phyloP scores from a whole-genome alignment of 2,113 vertebrate genomes.

The Eleginops maclovinus region DNA sequence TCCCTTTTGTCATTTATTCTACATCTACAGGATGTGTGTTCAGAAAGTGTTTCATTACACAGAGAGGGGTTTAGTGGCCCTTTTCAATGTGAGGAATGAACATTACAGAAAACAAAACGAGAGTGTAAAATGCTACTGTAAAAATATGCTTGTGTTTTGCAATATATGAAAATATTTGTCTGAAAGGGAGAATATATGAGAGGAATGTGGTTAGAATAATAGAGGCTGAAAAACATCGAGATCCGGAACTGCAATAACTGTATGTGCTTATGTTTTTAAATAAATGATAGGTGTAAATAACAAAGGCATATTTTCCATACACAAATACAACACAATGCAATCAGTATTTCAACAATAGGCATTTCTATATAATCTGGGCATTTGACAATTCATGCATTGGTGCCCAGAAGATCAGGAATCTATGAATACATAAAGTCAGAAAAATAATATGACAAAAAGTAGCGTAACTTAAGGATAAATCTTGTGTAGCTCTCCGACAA shows the following conservation, averaged over 20 bases:
- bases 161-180: constrained; percentile 23
- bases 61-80: constrained; percentile 15
- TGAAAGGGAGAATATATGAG: not conserved
- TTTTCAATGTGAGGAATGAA: constrained; percentile 9
- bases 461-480: constrained; percentile 82
- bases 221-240: constrained; percentile 6
- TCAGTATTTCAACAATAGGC: constrained; percentile 45
- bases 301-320: constrained; percentile 22
- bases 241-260: constrained; percentile 16
- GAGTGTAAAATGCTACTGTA: not conserved
- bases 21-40: constrained; percentile 49
- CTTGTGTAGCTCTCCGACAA: constrained; percentile 85
- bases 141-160: constrained; percentile 8
- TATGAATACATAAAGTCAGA: constrained; percentile 74
- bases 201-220: not conserved
- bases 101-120: constrained; percentile 13
- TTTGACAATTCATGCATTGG: constrained; percentile 68
- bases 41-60: constrained; percentile 33
- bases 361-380: constrained; percentile 61
- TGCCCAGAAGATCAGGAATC: constrained; percentile 74
- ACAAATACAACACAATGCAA: constrained; percentile 46
- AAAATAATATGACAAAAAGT: constrained; percentile 77
- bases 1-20: constrained; percentile 65
- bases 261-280: constrained; percentile 35
- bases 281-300: constrained; percentile 51